Base-by-base conservation (phyloP, 2,888 invertebrate species). In the Cephonodes hylas region DNA sequence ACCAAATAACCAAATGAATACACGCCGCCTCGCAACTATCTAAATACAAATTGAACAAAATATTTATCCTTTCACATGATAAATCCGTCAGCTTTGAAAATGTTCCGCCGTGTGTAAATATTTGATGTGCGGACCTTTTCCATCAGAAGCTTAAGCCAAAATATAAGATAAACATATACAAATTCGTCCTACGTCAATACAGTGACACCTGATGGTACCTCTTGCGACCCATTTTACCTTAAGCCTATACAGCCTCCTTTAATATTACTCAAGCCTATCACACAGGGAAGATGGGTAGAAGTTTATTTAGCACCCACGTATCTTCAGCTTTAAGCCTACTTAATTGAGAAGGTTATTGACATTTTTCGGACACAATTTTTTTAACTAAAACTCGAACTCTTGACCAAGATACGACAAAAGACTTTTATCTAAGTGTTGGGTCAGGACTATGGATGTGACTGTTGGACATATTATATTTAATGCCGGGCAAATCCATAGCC, bases 161-260 rank as follows among this genome's bases (percentile, higher is more conserved):
- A 53, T 46, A 31, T 53, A 53, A 31, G 27, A 53, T 18, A 53
- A 53, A 31, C 18, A 18, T 10, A 23, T 23, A n/a, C 13, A 25
- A 46, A 46, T 23, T 45, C 31, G 53, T 53, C 53, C 53, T 53
- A 53, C 53, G 27, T 53, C 31, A 53, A 31, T 27, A 53, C 23
- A 8, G 18, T 18, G 53, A 53, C 53, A 53, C 31, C 53, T 31
- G 2, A 3, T 10, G 4, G 10, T 3, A n/a, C 13, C 13, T 13
- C n/a, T 38, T 38, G 38, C 38, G n/a, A 38, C 5, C 13, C n/a
- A 38, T 38, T n/a, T 38, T 0, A 38, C 38, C 13, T 3, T 3
- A 38, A n/a, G n/a, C n/a, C n/a, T n/a, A n/a, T n/a, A n/a, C n/a
- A n/a, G n/a, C n/a, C n/a, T n/a, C n/a, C n/a, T n/a, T n/a, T n/a